phyloP scores from a whole-genome alignment of 2,113 vertebrate genomes.

The Alethe diademata region DNA sequence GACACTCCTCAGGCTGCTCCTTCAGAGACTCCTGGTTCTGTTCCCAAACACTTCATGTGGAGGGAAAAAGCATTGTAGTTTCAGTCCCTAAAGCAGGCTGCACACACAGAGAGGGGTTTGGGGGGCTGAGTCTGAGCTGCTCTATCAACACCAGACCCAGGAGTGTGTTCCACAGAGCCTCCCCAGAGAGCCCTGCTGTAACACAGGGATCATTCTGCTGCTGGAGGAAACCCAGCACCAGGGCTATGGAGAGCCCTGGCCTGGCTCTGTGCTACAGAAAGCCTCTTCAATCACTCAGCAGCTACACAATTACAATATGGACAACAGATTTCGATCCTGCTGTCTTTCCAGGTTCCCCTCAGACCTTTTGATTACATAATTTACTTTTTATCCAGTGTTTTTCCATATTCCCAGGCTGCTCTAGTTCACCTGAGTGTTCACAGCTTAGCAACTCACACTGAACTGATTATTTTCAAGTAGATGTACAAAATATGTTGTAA shows the following conservation, averaged over 20 bases:
- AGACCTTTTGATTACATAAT: constrained; percentile 5
- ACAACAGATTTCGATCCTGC: constrained; percentile 24
- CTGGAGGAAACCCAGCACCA: not conserved
- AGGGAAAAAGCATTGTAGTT: not conserved
- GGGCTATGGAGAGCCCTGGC: not conserved
- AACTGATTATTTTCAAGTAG: not conserved
- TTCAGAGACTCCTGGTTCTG: not conserved
- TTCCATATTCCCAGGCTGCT: not conserved
- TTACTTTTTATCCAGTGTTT: not conserved
- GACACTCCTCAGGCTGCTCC: not conserved
- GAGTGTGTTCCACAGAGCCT: not conserved
- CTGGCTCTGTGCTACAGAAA: not conserved
- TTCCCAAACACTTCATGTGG: not conserved
- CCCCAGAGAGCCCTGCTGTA: not conserved
- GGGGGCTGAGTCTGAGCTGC: not conserved
- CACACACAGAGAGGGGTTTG: fast-evolving
- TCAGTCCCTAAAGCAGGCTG: not conserved
- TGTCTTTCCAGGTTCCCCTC: not conserved
- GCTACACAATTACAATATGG: constrained; percentile 6
- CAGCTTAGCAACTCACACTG: constrained; percentile 5
- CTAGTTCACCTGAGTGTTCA: constrained; percentile 9
- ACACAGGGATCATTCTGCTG: not conserved
- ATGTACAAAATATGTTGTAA: not conserved
- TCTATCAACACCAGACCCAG: not conserved
- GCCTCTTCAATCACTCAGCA: constrained; percentile 15